Percentiles rank a stretch among this genome's conserved stretches.
Conservation (phyloP, 1,140 invertebrate genomes). For the Oryzaephilus surinamensis region DNA sequence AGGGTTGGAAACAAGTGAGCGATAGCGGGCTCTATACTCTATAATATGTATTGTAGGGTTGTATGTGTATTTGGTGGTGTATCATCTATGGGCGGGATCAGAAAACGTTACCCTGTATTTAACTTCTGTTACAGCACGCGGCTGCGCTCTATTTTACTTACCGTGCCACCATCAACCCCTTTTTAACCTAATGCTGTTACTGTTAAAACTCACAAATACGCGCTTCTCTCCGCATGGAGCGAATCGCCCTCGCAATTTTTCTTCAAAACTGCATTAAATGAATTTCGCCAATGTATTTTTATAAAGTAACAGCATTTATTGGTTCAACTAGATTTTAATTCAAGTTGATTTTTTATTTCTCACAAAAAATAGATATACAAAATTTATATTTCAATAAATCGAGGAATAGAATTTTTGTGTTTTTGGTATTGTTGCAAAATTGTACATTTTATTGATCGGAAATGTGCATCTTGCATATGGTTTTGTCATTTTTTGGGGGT, state of each 20-base stretch:
- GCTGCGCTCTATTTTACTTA: constrained; percentile 21
- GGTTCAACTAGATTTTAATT: background rate
- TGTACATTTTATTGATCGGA: background rate
- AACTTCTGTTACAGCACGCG: constrained; percentile 32
- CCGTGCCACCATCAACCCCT: constrained; percentile 1
- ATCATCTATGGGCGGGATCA: constrained; percentile 34
- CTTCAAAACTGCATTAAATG: background rate
- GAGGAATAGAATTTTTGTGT: background rate
- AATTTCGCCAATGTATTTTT: background rate
- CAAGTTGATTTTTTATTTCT: background rate
- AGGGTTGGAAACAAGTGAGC: constrained; percentile 8
- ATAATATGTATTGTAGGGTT: constrained; percentile 9
- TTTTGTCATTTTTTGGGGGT: background rate
- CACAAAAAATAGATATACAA: background rate
- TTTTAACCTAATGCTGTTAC: too few species aligned
- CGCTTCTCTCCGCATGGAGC: background rate
- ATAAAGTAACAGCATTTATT: background rate
- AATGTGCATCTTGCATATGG: background rate
- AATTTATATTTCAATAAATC: background rate
- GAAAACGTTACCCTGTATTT: constrained; percentile 34
- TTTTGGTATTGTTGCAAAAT: background rate
- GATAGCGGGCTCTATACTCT: constrained; percentile 6
- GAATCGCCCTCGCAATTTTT: constrained; percentile 1
- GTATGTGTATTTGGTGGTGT: constrained; percentile 15
- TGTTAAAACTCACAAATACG: background rate